phyloP scores from a whole-genome alignment of 1,140 invertebrate genomes.

The Drosophila mayri region DNA sequence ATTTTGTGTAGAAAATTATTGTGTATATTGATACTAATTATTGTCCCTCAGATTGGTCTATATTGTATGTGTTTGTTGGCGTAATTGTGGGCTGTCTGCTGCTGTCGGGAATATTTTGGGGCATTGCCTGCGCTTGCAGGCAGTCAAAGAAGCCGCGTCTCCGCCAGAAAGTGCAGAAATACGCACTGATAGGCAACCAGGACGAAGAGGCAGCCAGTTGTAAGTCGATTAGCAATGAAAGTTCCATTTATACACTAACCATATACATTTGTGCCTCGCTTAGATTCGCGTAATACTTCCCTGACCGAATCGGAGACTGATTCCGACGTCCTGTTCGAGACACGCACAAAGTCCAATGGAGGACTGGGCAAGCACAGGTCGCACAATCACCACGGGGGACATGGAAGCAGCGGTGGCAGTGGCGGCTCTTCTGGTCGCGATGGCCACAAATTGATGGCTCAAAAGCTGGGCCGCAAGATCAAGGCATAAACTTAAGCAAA shows the following conservation, averaged over 20 bases:
- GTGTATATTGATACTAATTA: not conserved
- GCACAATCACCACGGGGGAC: conserved; percentile 51
- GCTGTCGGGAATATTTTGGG: conserved; percentile 89
- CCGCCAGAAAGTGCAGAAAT: conserved; percentile 86
- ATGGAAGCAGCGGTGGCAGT: conserved; percentile 58
- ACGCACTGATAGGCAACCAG: conserved; percentile 88
- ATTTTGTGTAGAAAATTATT: not conserved
- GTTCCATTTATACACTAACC: not conserved
- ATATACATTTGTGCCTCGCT: not conserved
- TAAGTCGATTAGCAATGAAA: conserved; percentile 63
- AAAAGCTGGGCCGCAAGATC: conserved; percentile 86
- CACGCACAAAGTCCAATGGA: conserved; percentile 87
- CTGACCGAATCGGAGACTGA: conserved; percentile 91
- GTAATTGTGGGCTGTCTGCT: conserved; percentile 88
- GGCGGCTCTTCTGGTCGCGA: conserved; percentile 51
- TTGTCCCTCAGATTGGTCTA: conserved; percentile 91
- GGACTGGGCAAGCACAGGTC: conserved; percentile 83
- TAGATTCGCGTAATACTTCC: conserved; percentile 86
- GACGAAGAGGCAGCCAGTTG: conserved; percentile 86
- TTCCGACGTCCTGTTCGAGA: conserved; percentile 90
- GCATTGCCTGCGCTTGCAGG: conserved; percentile 88
- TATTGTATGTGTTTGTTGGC: conserved; percentile 93
- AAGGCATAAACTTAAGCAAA: conserved; percentile 84
- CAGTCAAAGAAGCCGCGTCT: conserved; percentile 85
- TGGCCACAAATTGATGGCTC: conserved; percentile 86